Evolutionary conservation across 1,140 invertebrate species (phyloP), one percentile per base, ranked within the genome.

Genomic region (Diorhabda sublineata): DNA sequence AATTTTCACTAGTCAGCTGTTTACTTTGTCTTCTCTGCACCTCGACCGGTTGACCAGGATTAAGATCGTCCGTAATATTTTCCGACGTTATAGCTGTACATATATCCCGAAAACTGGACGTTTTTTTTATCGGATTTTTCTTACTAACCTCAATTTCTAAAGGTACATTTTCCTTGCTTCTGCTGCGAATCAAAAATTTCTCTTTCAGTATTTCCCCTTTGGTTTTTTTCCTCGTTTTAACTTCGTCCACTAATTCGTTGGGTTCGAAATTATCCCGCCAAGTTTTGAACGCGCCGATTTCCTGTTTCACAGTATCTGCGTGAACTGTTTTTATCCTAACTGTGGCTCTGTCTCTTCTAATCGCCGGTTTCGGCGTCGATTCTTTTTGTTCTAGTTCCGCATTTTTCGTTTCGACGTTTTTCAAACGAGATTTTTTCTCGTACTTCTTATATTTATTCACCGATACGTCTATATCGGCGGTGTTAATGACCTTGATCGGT

Each of bases 381-480:
- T 72, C 52, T 64, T 76, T 71, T n/a, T 64, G 44, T 45, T 70
- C 72, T 60, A 8, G 3, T 8, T 69, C 68, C 67, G 62, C 45
- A 9, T 60, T 58, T 42, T 64, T 74, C 65, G 73, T 26, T 45
- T 58, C 58, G n/a, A 9, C 76, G 45, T 82, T 81, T 3, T 77
- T 76, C 61, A 80, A 81, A 74, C 81, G 80, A 71, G 83, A 81
- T 64, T 82, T 78, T 5, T 3, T 68, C 64, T 72, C 71, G 70
- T 75, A 72, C 63, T 79, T 76, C 75, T 83, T 80, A 74, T 87
- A 86, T 73, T 82, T 84, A 78, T 88, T 87, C 58, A 87, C 82
- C 0, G 90, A 90, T 0, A 94, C 91, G 79, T 94, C 92, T 71
- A 94, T 94, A 76, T 93, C 90, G 2, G 91, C 90, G 3, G 92